Base-by-base conservation (phyloP, 2,888 invertebrate species). In the Lithophane ornitopus region DNA sequence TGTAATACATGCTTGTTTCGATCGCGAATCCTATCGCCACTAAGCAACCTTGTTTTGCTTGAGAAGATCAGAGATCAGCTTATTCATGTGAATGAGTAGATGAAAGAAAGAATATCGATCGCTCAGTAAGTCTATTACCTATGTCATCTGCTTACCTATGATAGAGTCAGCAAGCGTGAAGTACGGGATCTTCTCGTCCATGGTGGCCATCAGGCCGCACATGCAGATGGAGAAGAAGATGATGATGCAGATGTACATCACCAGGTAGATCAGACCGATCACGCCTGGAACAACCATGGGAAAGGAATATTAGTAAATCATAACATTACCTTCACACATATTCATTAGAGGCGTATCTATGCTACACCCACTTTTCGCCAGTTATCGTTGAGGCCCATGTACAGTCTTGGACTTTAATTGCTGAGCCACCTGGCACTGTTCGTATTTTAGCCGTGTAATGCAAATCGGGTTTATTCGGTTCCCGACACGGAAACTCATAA, bases 141-240 rank as follows among this genome's bases (percentile, higher is more conserved):
- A n/a, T 3, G 0, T 41, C 41, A 34, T n/a, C 28, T 52, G 26
- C 90, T 92, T 88, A 96, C 97, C 98, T 89, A 99, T 99, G 84
- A 99, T 97, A 74, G 99, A 98, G 49, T 97, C 97, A 14, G 97
- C 97, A 80, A 98, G 97, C 70, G 97, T 97, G 97, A 98, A 99
- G 94, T 97, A 98, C 0, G 99, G 99, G 85, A 97, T 97, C 72
- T 97, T 95, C 39, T 97, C 97, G 87, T 98, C 97, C 91, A 99
- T 94, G 7, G 98, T 97, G 65, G 98, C 97, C 87, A 98, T 96
- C 88, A 99, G 97, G 7, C 98, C 98, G 90, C 98, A 98, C 97
- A 99, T 98, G 95, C 99, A 99, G 90, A 99, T 98, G 44, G 98
- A 97, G 96, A 99, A 99, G 92, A 99, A 97, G 68, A 98, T 98